phyloP scores from a whole-genome alignment of 2,113 vertebrate species.

The Tragelaphus strepsiceros region DNA sequence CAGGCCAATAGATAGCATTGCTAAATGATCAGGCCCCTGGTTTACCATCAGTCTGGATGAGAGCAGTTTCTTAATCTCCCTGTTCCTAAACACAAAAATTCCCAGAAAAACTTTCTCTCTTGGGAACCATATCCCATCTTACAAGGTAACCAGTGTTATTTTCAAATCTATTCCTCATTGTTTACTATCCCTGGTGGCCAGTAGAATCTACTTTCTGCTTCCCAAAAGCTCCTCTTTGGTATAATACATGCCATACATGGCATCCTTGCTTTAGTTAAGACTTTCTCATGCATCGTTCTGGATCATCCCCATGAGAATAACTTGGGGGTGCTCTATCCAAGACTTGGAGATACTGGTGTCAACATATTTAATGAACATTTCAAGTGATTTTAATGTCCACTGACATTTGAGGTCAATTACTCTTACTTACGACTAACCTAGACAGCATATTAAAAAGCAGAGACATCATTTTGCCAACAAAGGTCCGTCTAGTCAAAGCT shows the following conservation, averaged over 20 bases:
- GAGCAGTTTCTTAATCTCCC: background rate
- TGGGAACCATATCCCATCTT: background rate
- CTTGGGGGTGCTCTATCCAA: background rate
- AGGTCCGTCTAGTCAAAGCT: fast-evolving
- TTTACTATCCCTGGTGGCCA: background rate
- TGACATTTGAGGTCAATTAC: background rate
- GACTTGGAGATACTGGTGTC: background rate
- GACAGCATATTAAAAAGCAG: background rate
- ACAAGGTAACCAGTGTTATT: background rate
- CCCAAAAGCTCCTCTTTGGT: background rate
- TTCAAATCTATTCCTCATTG: background rate
- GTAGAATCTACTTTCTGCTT: background rate
- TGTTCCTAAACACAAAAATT: background rate
- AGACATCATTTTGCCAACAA: background rate
- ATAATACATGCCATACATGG: background rate
- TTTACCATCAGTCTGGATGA: background rate
- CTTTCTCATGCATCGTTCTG: background rate
- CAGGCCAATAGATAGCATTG: background rate
- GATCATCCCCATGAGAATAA: background rate
- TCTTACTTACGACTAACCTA: background rate
- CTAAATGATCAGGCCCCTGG: background rate
- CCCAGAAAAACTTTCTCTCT: background rate
- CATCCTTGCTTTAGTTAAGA: background rate
- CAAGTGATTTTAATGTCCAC: background rate
- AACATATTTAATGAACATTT: background rate